A percentile compares a stretch with the other conserved stretches of the same genome.
Evolutionary conservation across 2,888 invertebrate species (phyloP).

Genomic region (Hemistola chrysoprasaria): DNA sequence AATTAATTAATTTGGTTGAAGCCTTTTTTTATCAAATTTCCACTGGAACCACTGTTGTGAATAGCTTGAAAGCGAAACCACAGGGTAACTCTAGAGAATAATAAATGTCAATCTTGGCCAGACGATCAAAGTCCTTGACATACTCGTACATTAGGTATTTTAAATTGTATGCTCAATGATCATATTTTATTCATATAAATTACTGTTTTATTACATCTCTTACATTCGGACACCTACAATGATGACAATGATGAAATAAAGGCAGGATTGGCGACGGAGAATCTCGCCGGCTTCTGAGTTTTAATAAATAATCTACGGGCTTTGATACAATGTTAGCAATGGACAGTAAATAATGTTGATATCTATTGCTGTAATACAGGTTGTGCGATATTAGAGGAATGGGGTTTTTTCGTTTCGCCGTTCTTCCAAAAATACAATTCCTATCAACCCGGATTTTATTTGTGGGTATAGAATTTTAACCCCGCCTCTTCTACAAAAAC

Average conservation of each 20-base stretch:
- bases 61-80: no score
- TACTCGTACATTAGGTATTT: slow-evolving; percentile 21
- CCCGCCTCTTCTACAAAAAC: no score
- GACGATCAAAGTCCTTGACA: slow-evolving; percentile 27
- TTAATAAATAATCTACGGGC: slow-evolving; percentile 47
- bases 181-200: slow-evolving; percentile 20
- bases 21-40: no score
- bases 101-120: slow-evolving; percentile 23
- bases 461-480: no score
- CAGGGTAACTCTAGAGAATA: no score
- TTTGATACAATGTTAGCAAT: slow-evolving; percentile 42
- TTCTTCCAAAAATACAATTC: no score
- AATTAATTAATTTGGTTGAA: no score
- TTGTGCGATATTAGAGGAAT: no score
- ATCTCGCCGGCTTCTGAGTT: slow-evolving; percentile 35
- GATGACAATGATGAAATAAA: slow-evolving; percentile 59
- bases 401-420: no score
- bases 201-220: slow-evolving; percentile 23
- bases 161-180: slow-evolving; percentile 14
- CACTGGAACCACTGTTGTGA: no score
- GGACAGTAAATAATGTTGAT: slow-evolving; percentile 10
- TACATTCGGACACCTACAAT: slow-evolving; percentile 39
- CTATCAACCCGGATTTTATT: no score
- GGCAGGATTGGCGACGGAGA: slow-evolving; percentile 39
- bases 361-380: no score